These are phyloP conservation scores for Ylistrum balloti DNA, from an alignment of 1,140 invertebrate genomes.

Conservation along the genomic window DNA sequence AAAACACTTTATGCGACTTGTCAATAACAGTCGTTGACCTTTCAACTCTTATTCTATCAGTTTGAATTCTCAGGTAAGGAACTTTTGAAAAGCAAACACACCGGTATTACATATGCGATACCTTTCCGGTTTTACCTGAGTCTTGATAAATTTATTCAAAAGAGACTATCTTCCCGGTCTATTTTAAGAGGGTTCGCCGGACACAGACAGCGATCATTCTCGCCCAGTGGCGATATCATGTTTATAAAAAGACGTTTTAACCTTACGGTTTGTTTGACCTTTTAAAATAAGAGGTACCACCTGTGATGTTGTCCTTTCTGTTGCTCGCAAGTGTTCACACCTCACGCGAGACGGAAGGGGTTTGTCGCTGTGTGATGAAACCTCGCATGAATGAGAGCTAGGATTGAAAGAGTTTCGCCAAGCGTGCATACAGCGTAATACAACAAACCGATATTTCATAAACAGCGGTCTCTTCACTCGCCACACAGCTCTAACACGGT, in stretches of 20 bases:
- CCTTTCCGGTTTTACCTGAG: conserved; percentile 31
- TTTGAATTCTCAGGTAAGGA: conserved; percentile 32
- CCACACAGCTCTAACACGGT: not conserved
- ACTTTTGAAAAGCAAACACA: conserved; percentile 38
- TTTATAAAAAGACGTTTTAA: conserved; percentile 1
- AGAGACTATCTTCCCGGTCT: conserved; percentile 7
- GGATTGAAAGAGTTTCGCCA: conserved; percentile 13
- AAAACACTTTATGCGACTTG: conserved; percentile 34
- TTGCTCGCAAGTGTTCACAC: conserved; percentile 13
- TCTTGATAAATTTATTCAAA: conserved; percentile 7
- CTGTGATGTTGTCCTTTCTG: conserved; percentile 14
- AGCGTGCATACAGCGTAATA: conserved; percentile 9
- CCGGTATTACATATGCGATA: not conserved
- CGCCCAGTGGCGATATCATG: conserved; percentile 1
- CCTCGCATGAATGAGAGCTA: not conserved
- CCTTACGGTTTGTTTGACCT: not conserved
- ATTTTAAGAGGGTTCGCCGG: not conserved
- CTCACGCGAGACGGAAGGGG: conserved; percentile 14
- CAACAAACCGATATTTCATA: conserved; percentile 38
- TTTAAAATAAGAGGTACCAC: not conserved
- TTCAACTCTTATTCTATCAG: not conserved
- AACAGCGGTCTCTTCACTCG: conserved; percentile 1
- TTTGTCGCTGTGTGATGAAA: conserved; percentile 12
- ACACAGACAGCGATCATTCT: conserved; percentile 18
- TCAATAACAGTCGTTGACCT: not conserved